Conservation (phyloP, 2,888 invertebrate species). For the Brachynemurus nebulosus region DNA sequence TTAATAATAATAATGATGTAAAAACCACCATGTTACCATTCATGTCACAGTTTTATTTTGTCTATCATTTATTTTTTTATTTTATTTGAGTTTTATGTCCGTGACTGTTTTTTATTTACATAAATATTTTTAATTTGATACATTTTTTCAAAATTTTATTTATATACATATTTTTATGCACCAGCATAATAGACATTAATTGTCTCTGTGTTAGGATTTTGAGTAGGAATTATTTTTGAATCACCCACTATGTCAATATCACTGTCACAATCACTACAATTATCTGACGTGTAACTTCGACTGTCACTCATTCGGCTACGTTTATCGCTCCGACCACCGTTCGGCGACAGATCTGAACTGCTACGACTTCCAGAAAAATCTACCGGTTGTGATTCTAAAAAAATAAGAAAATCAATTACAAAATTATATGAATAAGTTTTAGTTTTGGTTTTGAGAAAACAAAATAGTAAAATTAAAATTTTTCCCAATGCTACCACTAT, state of each 20-base stretch:
- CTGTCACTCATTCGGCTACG: not conserved
- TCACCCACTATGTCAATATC: constrained; percentile 15
- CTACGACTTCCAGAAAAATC: constrained; percentile 12
- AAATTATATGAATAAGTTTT: not conserved
- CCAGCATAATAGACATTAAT: constrained; percentile 1
- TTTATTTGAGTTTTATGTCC: no score
- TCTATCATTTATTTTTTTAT: no score
- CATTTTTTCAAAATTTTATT: no score
- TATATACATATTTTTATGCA: no score
- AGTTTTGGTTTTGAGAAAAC: no score
- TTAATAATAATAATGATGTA: no score
- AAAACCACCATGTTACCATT: no score
- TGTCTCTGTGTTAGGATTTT: not conserved
- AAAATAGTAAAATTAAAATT: not conserved
- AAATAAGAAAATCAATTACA: not conserved
- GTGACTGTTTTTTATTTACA: no score
- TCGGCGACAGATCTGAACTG: not conserved
- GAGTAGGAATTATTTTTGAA: not conserved
- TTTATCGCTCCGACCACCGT: not conserved
- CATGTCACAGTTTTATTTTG: no score
- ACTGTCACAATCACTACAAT: constrained; percentile 13
- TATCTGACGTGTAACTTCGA: constrained; percentile 5
- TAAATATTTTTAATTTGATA: no score
- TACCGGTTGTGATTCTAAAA: constrained; percentile 11
- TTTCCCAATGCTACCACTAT: not conserved